phyloP scores from a whole-genome alignment of 1,140 invertebrate genomes.

The Potamilus streckersoni region DNA sequence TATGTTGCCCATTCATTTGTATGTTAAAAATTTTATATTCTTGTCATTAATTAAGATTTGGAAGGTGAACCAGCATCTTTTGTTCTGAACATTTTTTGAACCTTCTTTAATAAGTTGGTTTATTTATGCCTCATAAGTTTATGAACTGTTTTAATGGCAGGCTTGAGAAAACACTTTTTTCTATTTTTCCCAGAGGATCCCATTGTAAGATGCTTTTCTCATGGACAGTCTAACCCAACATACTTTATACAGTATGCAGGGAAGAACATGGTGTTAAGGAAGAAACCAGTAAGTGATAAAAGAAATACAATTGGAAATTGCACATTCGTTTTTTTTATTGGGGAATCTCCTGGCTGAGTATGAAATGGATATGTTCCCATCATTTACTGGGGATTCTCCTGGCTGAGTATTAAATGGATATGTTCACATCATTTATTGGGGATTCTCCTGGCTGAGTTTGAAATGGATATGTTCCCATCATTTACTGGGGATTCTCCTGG shows the following conservation, averaged over 20 bases:
- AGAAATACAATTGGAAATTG: neutral
- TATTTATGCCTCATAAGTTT: too few species aligned
- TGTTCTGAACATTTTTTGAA: too few species aligned
- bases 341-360: neutral
- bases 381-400: neutral
- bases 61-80: too few species aligned
- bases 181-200: conserved; percentile 45
- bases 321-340: neutral
- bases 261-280: conserved; percentile 66
- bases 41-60: too few species aligned
- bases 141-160: too few species aligned
- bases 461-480: neutral
- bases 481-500: neutral
- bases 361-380: neutral
- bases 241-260: conserved; percentile 65
- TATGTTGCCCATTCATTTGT: too few species aligned
- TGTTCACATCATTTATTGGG: neutral
- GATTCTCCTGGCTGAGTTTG: neutral
- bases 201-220: conserved; percentile 60
- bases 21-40: too few species aligned
- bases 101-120: too few species aligned
- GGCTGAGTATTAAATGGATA: neutral
- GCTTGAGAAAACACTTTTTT: neutral
- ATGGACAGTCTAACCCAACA: conserved; percentile 70
- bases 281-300: conserved; percentile 67